Evolutionary conservation across 2,797 vertebrate genomes (phyloP), one percentile per base, ranked within the genome.

Genomic region (Sebastes diaconus): DNA sequence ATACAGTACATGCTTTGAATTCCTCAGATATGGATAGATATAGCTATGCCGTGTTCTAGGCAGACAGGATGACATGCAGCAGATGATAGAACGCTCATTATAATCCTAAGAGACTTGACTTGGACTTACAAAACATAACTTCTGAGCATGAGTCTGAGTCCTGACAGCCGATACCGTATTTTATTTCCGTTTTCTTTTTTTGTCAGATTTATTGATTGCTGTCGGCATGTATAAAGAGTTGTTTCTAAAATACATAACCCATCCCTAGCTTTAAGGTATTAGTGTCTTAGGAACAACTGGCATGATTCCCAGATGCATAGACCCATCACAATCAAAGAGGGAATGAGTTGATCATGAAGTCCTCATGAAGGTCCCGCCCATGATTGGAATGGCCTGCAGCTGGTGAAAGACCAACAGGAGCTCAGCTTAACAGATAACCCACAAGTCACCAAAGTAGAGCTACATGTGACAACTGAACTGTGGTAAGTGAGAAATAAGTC

Each of bases 321-420:
- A 65, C 50, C 13, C 3, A 20, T 13, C 50, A 22, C 6, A 76
- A 24, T 25, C 9, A 50, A 16, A 63, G 22, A 57, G 18, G 12
- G 57, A 66, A 60, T 1, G 6, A 34, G 22, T 55, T 58, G 32
- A 65, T 20, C 4, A 4, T 30, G 34, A 10, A 16, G 34, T 46
- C 25, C 27, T 59, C 18, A 3, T 61, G 32, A 55, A 75, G 22
- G 30, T 58, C 30, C 42, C 32, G 8, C 27, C 59, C 12, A 10
- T 82, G 79, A 88, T 82, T 88, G 36, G 5, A 77, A 86, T 61
- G 13, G 16, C n/a, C 57, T 34, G 22, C 84, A 82, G 76, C 81
- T 82, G 81, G 22, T 67, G 27, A 64, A 27, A 61, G 61, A 68
- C 20, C 30, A 27, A 8, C 60, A 65, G 20, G 27, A 73, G 34